phyloP scores from a whole-genome alignment of 2,113 vertebrate genomes.

The Channa argus region DNA sequence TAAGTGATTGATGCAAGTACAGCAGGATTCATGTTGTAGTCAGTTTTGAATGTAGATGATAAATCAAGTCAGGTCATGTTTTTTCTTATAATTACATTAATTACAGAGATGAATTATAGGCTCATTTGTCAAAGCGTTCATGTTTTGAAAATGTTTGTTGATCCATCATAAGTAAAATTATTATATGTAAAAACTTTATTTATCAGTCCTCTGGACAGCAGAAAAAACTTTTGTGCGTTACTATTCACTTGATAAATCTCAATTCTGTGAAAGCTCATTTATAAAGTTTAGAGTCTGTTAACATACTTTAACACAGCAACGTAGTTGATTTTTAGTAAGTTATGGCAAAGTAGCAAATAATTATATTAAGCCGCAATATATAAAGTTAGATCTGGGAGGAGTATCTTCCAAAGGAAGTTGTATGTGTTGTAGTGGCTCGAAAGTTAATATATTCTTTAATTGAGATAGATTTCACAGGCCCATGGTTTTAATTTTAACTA shows the following conservation, averaged over 20 bases:
- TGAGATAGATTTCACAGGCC: no score
- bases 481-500: no score
- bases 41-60: conserved; percentile 33
- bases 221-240: conserved; percentile 25
- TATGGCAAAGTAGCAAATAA: conserved; percentile 13
- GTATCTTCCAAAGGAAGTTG: background rate
- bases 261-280: conserved; percentile 20
- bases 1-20: conserved; percentile 15
- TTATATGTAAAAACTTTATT: conserved; percentile 48
- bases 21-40: conserved; percentile 12
- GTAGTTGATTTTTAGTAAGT: conserved; percentile 6
- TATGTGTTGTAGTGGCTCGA: no score
- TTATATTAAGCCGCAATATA: background rate
- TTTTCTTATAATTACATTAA: conserved; percentile 43
- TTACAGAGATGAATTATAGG: conserved; percentile 39
- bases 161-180: conserved; percentile 32
- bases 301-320: conserved; percentile 15
- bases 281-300: conserved; percentile 22
- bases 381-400: background rate
- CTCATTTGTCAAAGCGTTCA: conserved; percentile 29
- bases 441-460: no score
- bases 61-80: conserved; percentile 26
- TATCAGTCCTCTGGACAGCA: conserved; percentile 33
- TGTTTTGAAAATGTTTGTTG: conserved; percentile 24
- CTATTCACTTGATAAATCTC: conserved; percentile 37